These are phyloP conservation scores for Pecten maximus DNA, from an alignment of 2,888 invertebrate genomes.

Conservation along the genomic window DNA sequence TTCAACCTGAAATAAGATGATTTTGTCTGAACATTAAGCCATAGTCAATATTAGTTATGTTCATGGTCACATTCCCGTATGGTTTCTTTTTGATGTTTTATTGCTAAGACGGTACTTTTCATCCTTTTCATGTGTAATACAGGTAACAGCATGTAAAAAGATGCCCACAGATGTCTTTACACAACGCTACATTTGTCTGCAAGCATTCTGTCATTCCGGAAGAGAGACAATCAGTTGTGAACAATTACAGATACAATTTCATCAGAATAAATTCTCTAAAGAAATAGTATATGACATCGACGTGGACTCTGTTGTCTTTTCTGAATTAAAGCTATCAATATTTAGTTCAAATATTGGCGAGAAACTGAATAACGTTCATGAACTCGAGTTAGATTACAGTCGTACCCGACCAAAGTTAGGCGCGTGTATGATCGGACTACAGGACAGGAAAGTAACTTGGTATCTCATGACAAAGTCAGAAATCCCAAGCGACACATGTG, in stretches of 20 bases:
- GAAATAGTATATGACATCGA: constrained; percentile 32
- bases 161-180: background rate
- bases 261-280: background rate
- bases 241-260: background rate
- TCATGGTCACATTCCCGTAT: too few species aligned
- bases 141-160: background rate
- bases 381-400: constrained; percentile 37
- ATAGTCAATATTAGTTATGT: too few species aligned
- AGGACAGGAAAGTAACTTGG: constrained; percentile 40
- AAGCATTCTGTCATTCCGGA: background rate
- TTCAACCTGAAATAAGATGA: too few species aligned
- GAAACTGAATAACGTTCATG: constrained; percentile 33
- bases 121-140: background rate
- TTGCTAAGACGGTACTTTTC: too few species aligned
- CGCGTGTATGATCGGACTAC: background rate
- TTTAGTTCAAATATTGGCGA: constrained; percentile 21
- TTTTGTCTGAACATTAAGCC: too few species aligned
- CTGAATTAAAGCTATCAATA: background rate
- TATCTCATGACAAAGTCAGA: constrained; percentile 36
- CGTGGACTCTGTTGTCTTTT: background rate
- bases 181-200: background rate
- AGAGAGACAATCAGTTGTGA: background rate
- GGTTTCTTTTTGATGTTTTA: too few species aligned
- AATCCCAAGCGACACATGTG: constrained; percentile 38
- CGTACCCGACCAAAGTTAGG: background rate